Percentiles rank a stretch among this genome's conserved stretches.
Evolutionary conservation across 2,113 vertebrate species (phyloP).

Genomic region (Naja naja): DNA sequence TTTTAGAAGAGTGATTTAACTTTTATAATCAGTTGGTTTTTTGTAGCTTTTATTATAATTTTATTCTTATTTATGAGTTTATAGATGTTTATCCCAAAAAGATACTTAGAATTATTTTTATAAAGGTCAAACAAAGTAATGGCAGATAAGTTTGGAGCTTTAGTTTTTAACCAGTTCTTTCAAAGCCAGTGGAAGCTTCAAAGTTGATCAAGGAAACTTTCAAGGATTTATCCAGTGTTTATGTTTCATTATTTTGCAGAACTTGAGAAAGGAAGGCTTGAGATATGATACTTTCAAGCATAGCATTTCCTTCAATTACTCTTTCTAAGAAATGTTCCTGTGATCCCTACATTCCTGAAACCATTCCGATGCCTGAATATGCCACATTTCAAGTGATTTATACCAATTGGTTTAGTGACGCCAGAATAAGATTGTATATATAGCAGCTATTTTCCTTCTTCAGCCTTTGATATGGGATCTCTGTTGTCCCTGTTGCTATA

Average conservation of each 20-base stretch:
- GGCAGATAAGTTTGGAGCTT: background rate
- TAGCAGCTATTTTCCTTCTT: constrained; percentile 65
- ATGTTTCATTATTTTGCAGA: constrained; percentile 14
- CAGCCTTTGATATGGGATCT: constrained; percentile 62
- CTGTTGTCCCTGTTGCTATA: constrained; percentile 64
- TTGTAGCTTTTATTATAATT: background rate
- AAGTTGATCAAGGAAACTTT: background rate
- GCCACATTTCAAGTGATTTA: constrained; percentile 60
- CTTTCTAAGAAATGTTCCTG: constrained; percentile 57
- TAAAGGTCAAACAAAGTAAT: background rate
- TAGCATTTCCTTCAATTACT: constrained; percentile 24
- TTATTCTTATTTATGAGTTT: background rate
- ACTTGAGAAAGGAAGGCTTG: background rate
- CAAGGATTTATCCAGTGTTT: background rate
- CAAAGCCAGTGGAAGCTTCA: constrained; percentile 17
- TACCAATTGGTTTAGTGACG: constrained; percentile 61
- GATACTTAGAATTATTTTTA: background rate
- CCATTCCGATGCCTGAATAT: constrained; percentile 49
- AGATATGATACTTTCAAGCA: constrained; percentile 43
- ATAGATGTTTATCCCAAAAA: background rate
- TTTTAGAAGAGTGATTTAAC: background rate
- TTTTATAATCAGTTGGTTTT: background rate
- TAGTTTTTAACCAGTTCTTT: constrained; percentile 24
- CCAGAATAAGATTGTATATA: constrained; percentile 56
- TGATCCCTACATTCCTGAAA: constrained; percentile 50